phyloP scores from a whole-genome alignment of 2,797 vertebrate species.

The Rhabdomys pumilio region DNA sequence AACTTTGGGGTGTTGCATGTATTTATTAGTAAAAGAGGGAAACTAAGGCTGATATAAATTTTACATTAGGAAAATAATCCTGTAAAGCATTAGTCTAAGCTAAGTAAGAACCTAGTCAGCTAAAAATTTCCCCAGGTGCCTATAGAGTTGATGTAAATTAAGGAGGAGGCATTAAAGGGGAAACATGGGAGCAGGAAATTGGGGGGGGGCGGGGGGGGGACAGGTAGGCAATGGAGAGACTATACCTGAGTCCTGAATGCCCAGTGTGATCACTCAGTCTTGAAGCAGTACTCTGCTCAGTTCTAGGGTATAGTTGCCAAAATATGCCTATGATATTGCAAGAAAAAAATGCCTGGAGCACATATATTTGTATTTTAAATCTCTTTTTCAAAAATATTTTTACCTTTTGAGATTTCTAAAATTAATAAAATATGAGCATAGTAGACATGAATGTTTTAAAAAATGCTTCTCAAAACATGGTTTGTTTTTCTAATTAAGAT shows the following conservation, averaged over 20 bases:
- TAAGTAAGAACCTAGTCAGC: not conserved
- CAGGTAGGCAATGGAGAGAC: not conserved
- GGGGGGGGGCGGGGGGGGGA: rapidly evolving
- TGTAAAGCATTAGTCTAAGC: not conserved
- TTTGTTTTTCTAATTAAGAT: not conserved
- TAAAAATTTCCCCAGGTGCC: not conserved
- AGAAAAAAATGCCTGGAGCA: not conserved
- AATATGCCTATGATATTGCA: rapidly evolving
- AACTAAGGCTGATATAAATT: not conserved
- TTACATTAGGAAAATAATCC: conserved; percentile 36
- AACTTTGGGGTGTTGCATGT: not conserved
- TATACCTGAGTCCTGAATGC: not conserved
- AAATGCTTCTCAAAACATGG: not conserved
- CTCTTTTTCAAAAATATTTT: not conserved
- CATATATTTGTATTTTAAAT: conserved; percentile 12
- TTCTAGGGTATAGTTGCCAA: not conserved
- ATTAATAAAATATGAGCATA: conserved; percentile 7
- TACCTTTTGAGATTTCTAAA: not conserved
- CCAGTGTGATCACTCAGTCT: not conserved
- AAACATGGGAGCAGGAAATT: not conserved
- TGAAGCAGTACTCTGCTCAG: not conserved
- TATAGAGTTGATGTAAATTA: not conserved
- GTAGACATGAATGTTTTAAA: not conserved
- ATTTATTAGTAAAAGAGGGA: conserved; percentile 12
- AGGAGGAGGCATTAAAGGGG: not conserved